Evolutionary conservation across 1,140 invertebrate genomes (phyloP).

Genomic region (Xylocopa sonorina): DNA sequence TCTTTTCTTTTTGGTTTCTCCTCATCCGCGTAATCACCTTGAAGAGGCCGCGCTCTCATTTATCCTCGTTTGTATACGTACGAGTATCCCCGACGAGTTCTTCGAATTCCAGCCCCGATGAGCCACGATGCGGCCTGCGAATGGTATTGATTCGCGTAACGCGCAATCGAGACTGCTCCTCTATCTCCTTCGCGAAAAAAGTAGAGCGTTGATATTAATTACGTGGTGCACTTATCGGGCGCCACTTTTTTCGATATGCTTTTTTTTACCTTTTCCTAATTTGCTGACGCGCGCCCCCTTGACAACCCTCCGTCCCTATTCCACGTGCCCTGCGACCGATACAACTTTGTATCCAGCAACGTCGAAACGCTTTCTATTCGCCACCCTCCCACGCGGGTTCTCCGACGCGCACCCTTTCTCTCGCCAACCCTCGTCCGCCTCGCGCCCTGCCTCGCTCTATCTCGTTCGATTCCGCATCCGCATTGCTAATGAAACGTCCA

Average conservation of each 20-base stretch:
- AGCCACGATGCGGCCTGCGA: background rate
- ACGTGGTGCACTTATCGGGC: constrained; percentile 4
- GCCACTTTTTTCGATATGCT: background rate
- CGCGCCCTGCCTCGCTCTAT: background rate
- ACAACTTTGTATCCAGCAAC: constrained; percentile 42
- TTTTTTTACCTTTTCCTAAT: constrained; percentile 12
- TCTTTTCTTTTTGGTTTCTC: no score
- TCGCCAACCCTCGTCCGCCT: background rate
- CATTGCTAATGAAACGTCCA: constrained; percentile 68
- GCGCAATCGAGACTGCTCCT: constrained; percentile 6
- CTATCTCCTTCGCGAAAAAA: background rate
- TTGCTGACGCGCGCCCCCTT: constrained; percentile 9
- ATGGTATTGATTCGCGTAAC: constrained; percentile 14
- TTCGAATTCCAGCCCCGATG: background rate
- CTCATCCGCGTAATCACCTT: constrained; percentile 3
- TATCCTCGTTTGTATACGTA: background rate
- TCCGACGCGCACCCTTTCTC: no score
- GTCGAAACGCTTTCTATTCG: constrained; percentile 53
- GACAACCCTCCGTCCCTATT: constrained; percentile 27
- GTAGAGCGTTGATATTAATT: constrained; percentile 36
- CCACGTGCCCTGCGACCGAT: constrained; percentile 4
- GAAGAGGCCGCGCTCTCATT: constrained; percentile 7
- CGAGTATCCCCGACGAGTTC: background rate
- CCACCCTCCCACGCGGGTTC: no score
- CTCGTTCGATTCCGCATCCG: constrained; percentile 51